Conservation (phyloP, 2,797 vertebrate genomes). For the Argya squamiceps region DNA sequence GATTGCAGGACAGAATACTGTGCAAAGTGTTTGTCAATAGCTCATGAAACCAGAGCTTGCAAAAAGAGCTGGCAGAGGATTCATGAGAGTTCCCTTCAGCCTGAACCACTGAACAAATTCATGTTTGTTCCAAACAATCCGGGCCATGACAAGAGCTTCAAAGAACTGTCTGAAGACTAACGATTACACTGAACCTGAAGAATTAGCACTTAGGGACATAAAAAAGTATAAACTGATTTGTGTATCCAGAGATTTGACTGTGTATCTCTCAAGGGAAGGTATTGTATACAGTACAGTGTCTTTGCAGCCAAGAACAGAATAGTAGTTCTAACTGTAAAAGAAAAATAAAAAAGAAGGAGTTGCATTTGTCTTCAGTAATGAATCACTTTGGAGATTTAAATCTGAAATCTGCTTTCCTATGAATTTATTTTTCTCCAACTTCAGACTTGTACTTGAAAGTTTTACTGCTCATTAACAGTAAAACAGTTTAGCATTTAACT, state of each 20-base stretch:
- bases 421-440: neutral
- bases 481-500: neutral
- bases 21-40: neutral
- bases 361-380: neutral
- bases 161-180: neutral
- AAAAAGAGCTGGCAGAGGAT: neutral
- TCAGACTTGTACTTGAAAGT: neutral
- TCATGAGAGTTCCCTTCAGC: neutral
- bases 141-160: neutral
- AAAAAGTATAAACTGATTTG: neutral
- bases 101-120: conserved; percentile 9
- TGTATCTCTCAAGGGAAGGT: neutral
- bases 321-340: neutral
- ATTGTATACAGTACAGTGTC: neutral
- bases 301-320: neutral
- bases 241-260: neutral
- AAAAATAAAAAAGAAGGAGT: neutral
- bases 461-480: neutral
- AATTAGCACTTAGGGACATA: neutral
- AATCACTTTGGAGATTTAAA: neutral
- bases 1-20: neutral
- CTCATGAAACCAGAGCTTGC: neutral
- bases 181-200: neutral
- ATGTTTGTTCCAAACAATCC: neutral
- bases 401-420: neutral